Base-by-base conservation (phyloP, 2,797 vertebrate species). In the Helarctos malayanus region DNA sequence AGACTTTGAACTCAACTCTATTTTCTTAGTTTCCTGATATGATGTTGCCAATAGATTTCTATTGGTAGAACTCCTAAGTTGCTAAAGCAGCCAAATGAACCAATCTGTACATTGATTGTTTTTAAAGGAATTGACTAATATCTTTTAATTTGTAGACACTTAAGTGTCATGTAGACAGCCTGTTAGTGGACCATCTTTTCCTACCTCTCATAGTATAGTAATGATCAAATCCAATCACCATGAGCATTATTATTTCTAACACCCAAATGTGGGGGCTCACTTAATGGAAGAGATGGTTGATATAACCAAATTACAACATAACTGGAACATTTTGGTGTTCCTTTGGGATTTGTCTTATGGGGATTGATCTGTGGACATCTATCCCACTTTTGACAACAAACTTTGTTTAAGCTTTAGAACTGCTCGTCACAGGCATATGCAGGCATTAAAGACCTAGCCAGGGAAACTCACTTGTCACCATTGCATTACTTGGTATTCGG, bases 21-120 rank as follows among this genome's bases (percentile, higher is more conserved):
- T 88, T 93, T 96, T 92, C 76, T 95, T 97, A 82, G 29, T 96
- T 85, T 89, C 73, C 73, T 94, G 88, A 82, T 59, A 52, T 38
- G 21, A 61, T 88, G 16, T 96, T 89, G 27, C 16, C 5, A 32
- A 38, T 68, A 94, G 19, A 84, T 49, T 95, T 78, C 52, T 45
- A 32, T 29, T 81, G 27, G 29, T 93, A 69, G 57, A 88, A 73
- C 35, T 81, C 18, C 54, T 68, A 56, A 92, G 3, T 79, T 90
- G 29, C 57, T 87, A 94, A 94, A 54, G 7, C 54, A 79, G 38
- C 25, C 25, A 73, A 81, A 68, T 61, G 59, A 89, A 81, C 4
- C 14, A 80, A 54, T 91, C 16, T 90, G 23, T 96, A 65, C 27
- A 29, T 45, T 69, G 38, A 81, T 61, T 59, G 14, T 57, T 96